phyloP scores from a whole-genome alignment of 2,888 invertebrate genomes.

The Morinoia aosen region DNA sequence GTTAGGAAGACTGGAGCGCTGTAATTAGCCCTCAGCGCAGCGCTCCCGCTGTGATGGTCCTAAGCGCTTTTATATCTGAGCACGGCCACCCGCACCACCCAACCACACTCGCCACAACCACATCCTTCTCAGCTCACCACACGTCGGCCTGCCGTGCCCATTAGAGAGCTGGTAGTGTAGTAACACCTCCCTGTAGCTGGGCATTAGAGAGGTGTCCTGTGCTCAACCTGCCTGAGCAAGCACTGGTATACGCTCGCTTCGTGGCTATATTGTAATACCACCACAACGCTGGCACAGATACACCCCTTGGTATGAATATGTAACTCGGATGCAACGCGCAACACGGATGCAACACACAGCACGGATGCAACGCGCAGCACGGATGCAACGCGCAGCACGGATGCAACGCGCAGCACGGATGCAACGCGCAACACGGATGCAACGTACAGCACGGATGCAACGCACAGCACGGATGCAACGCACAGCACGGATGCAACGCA shows the following conservation, averaged over 20 bases:
- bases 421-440: no score
- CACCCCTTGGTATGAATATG: no score
- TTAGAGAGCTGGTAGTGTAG: background rate
- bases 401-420: no score
- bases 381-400: background rate
- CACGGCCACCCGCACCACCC: slow-evolving; percentile 14
- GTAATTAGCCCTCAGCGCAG: slow-evolving; percentile 13
- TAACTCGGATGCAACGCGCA: no score
- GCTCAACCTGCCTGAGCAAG: no score
- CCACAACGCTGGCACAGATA: no score
- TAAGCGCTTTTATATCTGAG: slow-evolving; percentile 34
- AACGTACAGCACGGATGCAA: no score
- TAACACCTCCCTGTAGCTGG: background rate
- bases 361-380: background rate
- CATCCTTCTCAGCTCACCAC: slow-evolving; percentile 34
- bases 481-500: no score
- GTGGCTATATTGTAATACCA: no score
- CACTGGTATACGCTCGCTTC: no score
- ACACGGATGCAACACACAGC: background rate
- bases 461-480: no score
- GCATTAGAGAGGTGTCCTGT: background rate
- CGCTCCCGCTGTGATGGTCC: slow-evolving; percentile 3
- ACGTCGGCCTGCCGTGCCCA: background rate
- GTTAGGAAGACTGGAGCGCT: slow-evolving; percentile 7
- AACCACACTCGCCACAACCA: slow-evolving; percentile 41